Percentiles rank a stretch among this genome's conserved stretches.
Evolutionary conservation across 1,140 invertebrate species (phyloP).

Genomic region (Batillaria attramentaria): DNA sequence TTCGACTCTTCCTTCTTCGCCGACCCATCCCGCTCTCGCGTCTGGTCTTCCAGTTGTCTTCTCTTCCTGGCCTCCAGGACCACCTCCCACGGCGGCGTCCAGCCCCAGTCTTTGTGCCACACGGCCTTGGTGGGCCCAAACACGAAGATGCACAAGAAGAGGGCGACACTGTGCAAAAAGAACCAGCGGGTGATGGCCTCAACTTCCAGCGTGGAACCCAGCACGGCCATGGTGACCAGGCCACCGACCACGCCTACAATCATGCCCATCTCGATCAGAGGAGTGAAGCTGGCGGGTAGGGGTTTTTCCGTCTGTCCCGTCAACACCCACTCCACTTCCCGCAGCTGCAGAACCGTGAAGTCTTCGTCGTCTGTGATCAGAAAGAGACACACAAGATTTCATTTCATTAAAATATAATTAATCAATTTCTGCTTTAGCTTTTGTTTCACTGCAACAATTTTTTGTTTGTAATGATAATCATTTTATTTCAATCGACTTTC

Average conservation of each 20-base stretch:
- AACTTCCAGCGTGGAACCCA: neutral
- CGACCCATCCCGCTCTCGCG: too few relatives aligned
- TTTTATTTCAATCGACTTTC: too few relatives aligned
- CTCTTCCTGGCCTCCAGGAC: too few relatives aligned
- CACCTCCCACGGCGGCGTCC: too few relatives aligned
- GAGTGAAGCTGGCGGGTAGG: neutral
- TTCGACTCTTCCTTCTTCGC: too few relatives aligned
- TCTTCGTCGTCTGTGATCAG: too few relatives aligned
- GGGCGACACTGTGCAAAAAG: neutral
- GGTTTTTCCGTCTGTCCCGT: neutral
- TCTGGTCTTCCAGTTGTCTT: too few relatives aligned
- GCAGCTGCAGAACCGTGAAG: neutral
- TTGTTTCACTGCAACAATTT: neutral
- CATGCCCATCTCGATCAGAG: neutral
- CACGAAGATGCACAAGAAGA: neutral
- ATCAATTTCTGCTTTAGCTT: neutral
- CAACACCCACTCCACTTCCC: slow-evolving; percentile 23
- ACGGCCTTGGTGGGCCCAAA: slow-evolving; percentile 9
- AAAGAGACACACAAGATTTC: neutral
- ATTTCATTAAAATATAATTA: too few relatives aligned
- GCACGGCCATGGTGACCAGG: slow-evolving; percentile 1
- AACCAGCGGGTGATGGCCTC: neutral
- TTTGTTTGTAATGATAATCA: neutral
- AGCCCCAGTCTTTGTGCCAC: slow-evolving; percentile 9
- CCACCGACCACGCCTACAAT: neutral